Evolutionary conservation across 2,113 vertebrate species (phyloP).

Genomic region (Columbina picui): DNA sequence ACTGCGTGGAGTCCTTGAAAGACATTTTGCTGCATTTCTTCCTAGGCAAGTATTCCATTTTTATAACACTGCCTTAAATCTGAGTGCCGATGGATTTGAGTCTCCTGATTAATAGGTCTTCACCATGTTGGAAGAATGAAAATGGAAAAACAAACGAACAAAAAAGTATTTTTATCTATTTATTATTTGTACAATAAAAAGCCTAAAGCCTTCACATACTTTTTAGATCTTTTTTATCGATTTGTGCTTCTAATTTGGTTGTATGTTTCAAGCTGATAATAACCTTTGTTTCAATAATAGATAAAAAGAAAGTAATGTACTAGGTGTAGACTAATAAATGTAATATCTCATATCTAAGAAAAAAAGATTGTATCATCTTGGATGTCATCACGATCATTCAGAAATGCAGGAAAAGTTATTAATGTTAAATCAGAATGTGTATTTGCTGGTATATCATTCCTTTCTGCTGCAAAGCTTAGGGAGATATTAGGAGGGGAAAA

Average conservation of each 20-base stretch:
- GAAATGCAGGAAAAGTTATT: constrained; percentile 16
- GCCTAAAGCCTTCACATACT: neutral
- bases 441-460: neutral
- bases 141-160: too few relatives aligned
- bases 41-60: constrained; percentile 20
- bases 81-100: neutral
- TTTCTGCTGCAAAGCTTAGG: constrained; percentile 8
- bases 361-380: neutral
- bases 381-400: constrained; percentile 25
- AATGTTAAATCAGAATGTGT: constrained; percentile 18
- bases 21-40: constrained; percentile 8
- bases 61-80: constrained; percentile 19
- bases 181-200: constrained; percentile 13
- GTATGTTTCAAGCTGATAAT: constrained; percentile 46
- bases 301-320: constrained; percentile 30
- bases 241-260: neutral
- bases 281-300: constrained; percentile 52
- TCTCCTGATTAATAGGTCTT: constrained; percentile 6
- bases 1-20: constrained; percentile 6
- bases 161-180: neutral
- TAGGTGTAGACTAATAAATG: neutral
- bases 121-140: neutral
- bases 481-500: neutral
- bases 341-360: constrained; percentile 17
- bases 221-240: neutral